phyloP scores from a whole-genome alignment of 2,113 vertebrate species.

The Echinops telfairi region DNA sequence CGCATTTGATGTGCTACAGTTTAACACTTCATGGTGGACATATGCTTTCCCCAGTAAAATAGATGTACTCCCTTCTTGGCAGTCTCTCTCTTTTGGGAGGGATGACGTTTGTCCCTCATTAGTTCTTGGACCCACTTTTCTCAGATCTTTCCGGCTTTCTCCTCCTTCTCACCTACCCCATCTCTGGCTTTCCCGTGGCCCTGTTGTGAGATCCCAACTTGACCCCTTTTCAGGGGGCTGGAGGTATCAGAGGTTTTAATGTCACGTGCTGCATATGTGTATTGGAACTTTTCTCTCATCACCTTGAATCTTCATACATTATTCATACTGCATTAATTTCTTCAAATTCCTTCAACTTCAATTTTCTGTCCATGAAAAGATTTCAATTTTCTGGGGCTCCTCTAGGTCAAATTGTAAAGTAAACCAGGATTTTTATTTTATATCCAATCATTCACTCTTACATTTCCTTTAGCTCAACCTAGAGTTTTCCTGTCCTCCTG shows the following conservation, averaged over 20 bases:
- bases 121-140: neutral
- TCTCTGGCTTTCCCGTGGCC: neutral
- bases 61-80: neutral
- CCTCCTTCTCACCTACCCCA: neutral
- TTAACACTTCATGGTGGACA: neutral
- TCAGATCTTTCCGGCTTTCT: neutral
- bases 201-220: neutral
- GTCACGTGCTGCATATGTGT: neutral
- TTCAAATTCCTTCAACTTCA: conserved; percentile 53
- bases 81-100: neutral
- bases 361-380: conserved; percentile 31
- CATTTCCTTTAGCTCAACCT: neutral
- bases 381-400: conserved; percentile 4
- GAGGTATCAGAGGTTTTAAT: neutral
- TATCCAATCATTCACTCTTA: neutral
- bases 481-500: neutral
- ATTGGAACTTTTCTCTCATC: conserved; percentile 26
- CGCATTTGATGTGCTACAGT: neutral
- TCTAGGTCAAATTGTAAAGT: conserved; percentile 9
- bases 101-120: neutral
- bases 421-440: conserved; percentile 19
- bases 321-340: conserved; percentile 37
- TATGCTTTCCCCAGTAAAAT: neutral
- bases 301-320: conserved; percentile 50
- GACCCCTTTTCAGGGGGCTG: neutral